Evolutionary conservation across 2,113 vertebrate genomes (phyloP).

Genomic region (Macheiramphus alcinus): DNA sequence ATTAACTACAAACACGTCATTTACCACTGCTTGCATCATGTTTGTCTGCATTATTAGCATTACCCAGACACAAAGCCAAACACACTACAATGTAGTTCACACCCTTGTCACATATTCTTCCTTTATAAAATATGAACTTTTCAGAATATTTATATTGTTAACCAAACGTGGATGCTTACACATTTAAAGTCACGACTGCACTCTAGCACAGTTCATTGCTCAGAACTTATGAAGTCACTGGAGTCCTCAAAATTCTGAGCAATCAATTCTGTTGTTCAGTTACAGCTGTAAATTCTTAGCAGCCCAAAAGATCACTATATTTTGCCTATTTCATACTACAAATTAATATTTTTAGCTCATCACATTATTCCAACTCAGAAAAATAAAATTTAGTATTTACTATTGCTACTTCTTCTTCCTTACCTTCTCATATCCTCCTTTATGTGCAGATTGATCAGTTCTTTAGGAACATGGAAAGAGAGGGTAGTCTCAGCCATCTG

Average conservation of each 20-base stretch:
- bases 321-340: background rate
- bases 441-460: slow-evolving; percentile 89
- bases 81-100: background rate
- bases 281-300: background rate
- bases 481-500: slow-evolving; percentile 95
- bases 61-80: background rate
- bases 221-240: background rate
- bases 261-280: background rate
- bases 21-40: background rate
- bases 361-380: background rate
- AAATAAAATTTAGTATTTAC: background rate
- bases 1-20: background rate
- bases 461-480: slow-evolving; percentile 93
- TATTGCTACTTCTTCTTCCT: slow-evolving; percentile 17
- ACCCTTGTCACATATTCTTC: background rate
- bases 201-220: background rate
- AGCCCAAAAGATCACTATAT: background rate
- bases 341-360: background rate
- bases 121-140: background rate
- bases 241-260: background rate
- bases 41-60: background rate
- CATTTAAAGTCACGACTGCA: background rate
- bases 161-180: background rate
- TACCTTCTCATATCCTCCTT: slow-evolving; percentile 94
- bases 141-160: background rate